Evolutionary conservation across 2,888 invertebrate species (phyloP), one percentile per base, ranked within the genome.

Genomic region (Caenorhabditis sp.): DNA sequence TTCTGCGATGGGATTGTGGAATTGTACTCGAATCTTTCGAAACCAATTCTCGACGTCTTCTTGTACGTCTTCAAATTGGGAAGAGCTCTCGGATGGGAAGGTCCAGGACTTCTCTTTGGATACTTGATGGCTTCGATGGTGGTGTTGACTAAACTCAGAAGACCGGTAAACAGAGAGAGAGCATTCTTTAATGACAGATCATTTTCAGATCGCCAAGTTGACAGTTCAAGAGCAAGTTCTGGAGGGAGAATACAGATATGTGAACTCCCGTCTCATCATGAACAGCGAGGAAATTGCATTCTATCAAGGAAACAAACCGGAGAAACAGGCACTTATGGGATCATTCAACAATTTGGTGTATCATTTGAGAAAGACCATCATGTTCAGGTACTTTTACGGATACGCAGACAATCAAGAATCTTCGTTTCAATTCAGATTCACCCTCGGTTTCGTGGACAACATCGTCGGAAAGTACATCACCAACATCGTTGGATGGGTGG

Each of bases 201-300:
- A 38, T 31, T 76, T 80, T 69, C 22, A 89, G 89, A 87, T 87
- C 84, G 96, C 96, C 0, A 94, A 95, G 58, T 94, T 98, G 94
- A 98, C 98, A 0, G 96, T 97, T 0, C 95, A 95, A 82, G 98
- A 99, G 93, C 98, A 98, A 93, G 96, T 96, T 93, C 93, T 98
- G 19, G 99, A 99, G 94, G 99, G 98, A 72, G 98, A 99, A 94
- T 98, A 96, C 93, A 95, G 98, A 92, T 98, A 96, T 92, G 97
- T 98, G 44, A 97, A 99, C 93, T 96, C 98, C 2, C 94, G 98
- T 68, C 94, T 99, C 35, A 98, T 99, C 83, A 97, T 97, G 0
- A 97, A 98, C 93, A 96, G 97, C 0, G 98, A 99, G 93, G 99
- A 99, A 93, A 95, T 97, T 54, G 94, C 94, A 4, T 94, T 95